Evolutionary conservation across 2,888 invertebrate genomes (phyloP), one percentile per base, ranked within the genome.

Genomic region (Drosophila imparisetae): DNA sequence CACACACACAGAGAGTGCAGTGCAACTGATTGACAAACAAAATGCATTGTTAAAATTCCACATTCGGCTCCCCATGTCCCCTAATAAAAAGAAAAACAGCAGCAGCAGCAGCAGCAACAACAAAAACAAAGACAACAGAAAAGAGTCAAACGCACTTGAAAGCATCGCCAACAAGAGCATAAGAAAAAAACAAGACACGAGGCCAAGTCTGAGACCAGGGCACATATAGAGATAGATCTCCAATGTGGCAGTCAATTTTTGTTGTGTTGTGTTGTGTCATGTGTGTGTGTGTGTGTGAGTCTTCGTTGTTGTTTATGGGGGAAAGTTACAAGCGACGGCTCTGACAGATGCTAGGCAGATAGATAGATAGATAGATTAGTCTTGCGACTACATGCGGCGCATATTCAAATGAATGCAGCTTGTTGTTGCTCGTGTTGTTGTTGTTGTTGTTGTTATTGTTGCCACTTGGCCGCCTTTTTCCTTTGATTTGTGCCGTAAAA

Each of bases 401-500:
- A 72, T 90, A 88, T 86, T 88, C 86, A 86, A 89, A 86, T 86
- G 90, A 89, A 88, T 87, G 86, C 88, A 89, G 70, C 54, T 61
- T 58, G 45, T 70, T 68, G 62, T 49, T 48, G 38, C 49, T 13
- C 21, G 4, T 49, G 60, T 36, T 53, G 34, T 60, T 38, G 45
- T 30, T 38, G 45, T 30, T 38, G 53, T 64, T 38, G 64, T 50
- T 65, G 67, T 27, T 48, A 30, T 27, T 48, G 72, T 49, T 61
- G 87, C 75, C 84, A 83, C 75, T 83, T 90, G 81, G 79, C 77
- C 84, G 89, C 73, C 75, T 83, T 88, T 78, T 88, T 78, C 69
- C 85, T 90, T 86, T 89, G 90, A 90, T 90, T 81, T 80, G 69
- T 68, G 85, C 86, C 82, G 75, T 80, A 65, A 75, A 81, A 86